Base-by-base conservation (phyloP, 1,140 invertebrate species). In the Diabrotica undecimpunctata region DNA sequence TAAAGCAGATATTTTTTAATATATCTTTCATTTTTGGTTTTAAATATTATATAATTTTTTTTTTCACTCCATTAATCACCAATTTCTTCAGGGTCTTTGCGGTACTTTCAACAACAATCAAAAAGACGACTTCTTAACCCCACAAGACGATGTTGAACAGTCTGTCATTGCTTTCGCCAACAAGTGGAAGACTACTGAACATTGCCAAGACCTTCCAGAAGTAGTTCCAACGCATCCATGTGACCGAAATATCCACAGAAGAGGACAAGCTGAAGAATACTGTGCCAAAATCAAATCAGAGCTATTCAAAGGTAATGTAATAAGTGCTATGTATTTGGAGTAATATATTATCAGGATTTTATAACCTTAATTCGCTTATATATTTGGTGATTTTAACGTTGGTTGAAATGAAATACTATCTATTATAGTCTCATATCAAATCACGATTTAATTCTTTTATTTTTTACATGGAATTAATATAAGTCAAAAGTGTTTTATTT, bases 21-120 rank as follows among this genome's bases (percentile, higher is more conserved):
- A 46, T 46, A 0, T 6, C 8, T 6, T 46, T 46, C 3, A 8
- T 10, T 6, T 6, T 46, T 46, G 3, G 2, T 6, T 6, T 3
- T 46, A 5, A 46, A 13, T 25, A 14, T 55, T 55, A 25, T 12
- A 46, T n/a, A 46, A 46, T 46, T 46, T 13, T n/a, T n/a, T n/a
- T n/a, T n/a, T n/a, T n/a, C n/a, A n/a, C n/a, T n/a, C n/a, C n/a
- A n/a, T n/a, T n/a, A n/a, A 8, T 14, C 10, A 25, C 25, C 25
- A 25, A 25, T 25, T 62, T 61, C 65, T 75, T 46, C 70, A 87
- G 81, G 94, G 94, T 65, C 82, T 97, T 6, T 97, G 94, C 73
- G 94, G 94, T 13, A 95, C 92, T 0, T 96, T 93, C 74, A 93
- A 91, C 64, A 80, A 85, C 10, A 94, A 93, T 73, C 92, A 93